Conservation (phyloP, 2,113 vertebrate genomes). For the Petromus typicus region DNA sequence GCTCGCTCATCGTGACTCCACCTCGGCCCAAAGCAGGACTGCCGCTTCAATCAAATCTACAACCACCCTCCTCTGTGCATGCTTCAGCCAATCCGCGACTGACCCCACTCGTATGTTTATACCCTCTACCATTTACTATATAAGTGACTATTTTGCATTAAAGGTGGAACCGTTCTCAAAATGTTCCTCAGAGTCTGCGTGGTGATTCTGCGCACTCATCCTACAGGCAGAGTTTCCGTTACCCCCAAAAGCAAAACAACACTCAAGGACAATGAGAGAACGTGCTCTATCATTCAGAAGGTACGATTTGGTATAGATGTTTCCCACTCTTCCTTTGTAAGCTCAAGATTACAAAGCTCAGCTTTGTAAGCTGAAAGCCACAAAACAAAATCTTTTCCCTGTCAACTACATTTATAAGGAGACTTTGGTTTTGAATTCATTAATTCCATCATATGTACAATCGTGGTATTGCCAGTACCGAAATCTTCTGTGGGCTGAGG, state of each 20-base stretch:
- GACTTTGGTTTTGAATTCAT: background rate
- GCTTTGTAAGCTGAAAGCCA: background rate
- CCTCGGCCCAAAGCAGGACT: too few species aligned
- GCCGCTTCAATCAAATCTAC: too few species aligned
- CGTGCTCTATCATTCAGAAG: background rate
- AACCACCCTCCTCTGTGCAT: too few species aligned
- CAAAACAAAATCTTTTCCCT: constrained; percentile 36
- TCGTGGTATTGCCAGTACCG: background rate
- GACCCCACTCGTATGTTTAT: too few species aligned
- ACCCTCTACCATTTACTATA: too few species aligned
- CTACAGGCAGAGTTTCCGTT: too few species aligned
- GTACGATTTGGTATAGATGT: background rate
- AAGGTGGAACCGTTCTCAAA: too few species aligned
- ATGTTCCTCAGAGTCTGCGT: too few species aligned
- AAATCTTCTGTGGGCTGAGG: background rate
- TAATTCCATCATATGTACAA: background rate
- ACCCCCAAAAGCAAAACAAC: background rate
- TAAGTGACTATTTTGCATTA: too few species aligned
- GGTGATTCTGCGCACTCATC: too few species aligned
- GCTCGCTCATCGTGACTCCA: too few species aligned
- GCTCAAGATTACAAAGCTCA: background rate
- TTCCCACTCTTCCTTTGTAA: background rate
- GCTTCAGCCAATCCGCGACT: too few species aligned
- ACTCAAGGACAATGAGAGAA: background rate
- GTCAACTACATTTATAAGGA: constrained; percentile 7